Conservation (phyloP, 2,113 vertebrate species). For the Paralichthys olivaceus region DNA sequence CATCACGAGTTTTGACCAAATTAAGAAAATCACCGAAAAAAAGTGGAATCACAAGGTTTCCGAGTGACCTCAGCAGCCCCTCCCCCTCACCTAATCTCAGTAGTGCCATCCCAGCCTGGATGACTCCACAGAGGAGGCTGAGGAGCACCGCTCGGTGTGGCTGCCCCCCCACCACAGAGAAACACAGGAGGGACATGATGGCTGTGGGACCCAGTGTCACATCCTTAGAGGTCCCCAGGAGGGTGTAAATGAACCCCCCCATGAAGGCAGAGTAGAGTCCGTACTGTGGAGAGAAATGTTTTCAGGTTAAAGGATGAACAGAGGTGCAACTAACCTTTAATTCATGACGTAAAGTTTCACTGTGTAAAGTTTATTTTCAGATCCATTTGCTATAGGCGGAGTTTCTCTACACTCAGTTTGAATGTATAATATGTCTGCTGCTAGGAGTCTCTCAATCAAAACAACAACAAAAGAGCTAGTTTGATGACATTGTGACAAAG, state of each 20-base stretch:
- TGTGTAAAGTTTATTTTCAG: neutral
- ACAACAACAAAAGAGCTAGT: too few species aligned
- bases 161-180: conserved; percentile 85
- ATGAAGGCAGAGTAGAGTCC: conserved; percentile 95
- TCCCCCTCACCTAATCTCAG: conserved; percentile 88
- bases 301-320: neutral
- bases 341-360: neutral
- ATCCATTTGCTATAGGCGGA: neutral
- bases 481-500: too few species aligned
- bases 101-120: conserved; percentile 90
- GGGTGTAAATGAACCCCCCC: conserved; percentile 93
- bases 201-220: conserved; percentile 96
- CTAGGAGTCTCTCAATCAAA: too few species aligned
- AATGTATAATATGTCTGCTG: too few species aligned
- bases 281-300: conserved; percentile 80
- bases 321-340: neutral
- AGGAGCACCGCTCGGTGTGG: conserved; percentile 87
- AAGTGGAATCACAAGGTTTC: conserved; percentile 36
- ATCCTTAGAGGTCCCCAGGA: conserved; percentile 96
- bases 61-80: conserved; percentile 21
- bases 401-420: neutral
- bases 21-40: conserved; percentile 10
- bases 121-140: conserved; percentile 89
- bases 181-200: conserved; percentile 96
- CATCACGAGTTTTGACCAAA: neutral